Evolutionary conservation across 2,797 vertebrate genomes (phyloP).

Genomic region (Fratercula arctica): DNA sequence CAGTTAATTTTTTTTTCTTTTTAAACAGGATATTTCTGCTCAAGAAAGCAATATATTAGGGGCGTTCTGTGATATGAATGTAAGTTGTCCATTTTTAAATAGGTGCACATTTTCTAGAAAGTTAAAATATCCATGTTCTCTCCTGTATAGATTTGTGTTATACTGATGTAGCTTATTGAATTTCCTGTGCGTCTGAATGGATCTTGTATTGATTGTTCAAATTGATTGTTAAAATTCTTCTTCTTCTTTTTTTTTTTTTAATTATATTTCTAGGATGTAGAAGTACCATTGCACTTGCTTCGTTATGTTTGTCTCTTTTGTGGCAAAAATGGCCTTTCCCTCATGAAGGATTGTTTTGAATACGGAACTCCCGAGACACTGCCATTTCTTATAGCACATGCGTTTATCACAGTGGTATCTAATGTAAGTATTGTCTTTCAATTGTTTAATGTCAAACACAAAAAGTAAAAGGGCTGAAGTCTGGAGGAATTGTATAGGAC

Average conservation of each 20-base stretch:
- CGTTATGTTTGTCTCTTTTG: conserved; percentile 98
- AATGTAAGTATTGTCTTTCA: conserved; percentile 85
- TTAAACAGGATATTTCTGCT: conserved; percentile 93
- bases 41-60: conserved; percentile 99
- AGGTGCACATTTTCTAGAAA: neutral
- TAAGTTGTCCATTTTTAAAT: conserved; percentile 79
- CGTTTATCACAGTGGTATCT: conserved; percentile 98
- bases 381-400: conserved; percentile 95
- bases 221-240: neutral
- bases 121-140: neutral
- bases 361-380: conserved; percentile 91
- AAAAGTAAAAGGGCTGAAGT: neutral
- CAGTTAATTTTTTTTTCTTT: conserved; percentile 46
- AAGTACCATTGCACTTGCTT: conserved; percentile 97
- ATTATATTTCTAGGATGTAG: conserved; percentile 85
- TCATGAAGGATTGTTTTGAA: conserved; percentile 99
- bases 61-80: conserved; percentile 99
- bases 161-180: neutral
- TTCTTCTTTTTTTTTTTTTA: neutral
- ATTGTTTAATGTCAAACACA: neutral
- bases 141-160: neutral
- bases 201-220: neutral
- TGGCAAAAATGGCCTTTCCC: conserved; percentile 95
- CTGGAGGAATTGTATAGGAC: neutral
- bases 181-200: neutral